A percentile compares a stretch with the other conserved stretches of the same genome.
Evolutionary conservation across 1,140 invertebrate genomes (phyloP).

Genomic region (Sinella curviseta): DNA sequence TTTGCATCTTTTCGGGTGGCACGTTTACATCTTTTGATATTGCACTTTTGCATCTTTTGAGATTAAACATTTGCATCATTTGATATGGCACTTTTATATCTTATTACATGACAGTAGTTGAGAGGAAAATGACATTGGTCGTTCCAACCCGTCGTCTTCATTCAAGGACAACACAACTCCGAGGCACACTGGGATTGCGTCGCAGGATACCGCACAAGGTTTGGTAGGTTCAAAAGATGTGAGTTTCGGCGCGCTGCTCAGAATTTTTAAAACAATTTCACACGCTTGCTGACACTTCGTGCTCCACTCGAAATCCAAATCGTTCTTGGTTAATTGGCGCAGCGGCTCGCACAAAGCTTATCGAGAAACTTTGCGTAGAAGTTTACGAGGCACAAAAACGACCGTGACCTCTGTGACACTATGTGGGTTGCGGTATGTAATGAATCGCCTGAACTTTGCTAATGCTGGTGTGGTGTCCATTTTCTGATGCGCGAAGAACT

Average conservation of each 20-base stretch:
- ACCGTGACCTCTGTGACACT: too few relatives aligned
- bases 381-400: slow-evolving; percentile 51
- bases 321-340: too few relatives aligned
- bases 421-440: slow-evolving; percentile 46
- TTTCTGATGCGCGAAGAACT: slow-evolving; percentile 53
- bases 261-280: slow-evolving; percentile 46
- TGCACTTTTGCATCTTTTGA: too few relatives aligned
- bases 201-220: too few relatives aligned
- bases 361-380: slow-evolving; percentile 53
- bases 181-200: slow-evolving; percentile 53
- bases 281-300: slow-evolving; percentile 48
- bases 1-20: too few relatives aligned
- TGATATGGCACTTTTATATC: too few relatives aligned
- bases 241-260: slow-evolving; percentile 13
- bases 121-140: too few relatives aligned
- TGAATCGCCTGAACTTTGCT: slow-evolving; percentile 52
- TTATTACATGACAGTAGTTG: too few relatives aligned
- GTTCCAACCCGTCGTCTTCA: slow-evolving; percentile 53
- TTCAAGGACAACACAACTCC: slow-evolving; percentile 57
- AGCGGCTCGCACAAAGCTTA: slow-evolving; percentile 46
- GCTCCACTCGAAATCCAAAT: slow-evolving; percentile 49
- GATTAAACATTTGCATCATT: too few relatives aligned
- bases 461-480: slow-evolving; percentile 53
- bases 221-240: too few relatives aligned
- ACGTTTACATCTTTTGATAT: too few relatives aligned